Conservation (phyloP, 2,888 invertebrate genomes). For the Drosophila neonasuta region DNA sequence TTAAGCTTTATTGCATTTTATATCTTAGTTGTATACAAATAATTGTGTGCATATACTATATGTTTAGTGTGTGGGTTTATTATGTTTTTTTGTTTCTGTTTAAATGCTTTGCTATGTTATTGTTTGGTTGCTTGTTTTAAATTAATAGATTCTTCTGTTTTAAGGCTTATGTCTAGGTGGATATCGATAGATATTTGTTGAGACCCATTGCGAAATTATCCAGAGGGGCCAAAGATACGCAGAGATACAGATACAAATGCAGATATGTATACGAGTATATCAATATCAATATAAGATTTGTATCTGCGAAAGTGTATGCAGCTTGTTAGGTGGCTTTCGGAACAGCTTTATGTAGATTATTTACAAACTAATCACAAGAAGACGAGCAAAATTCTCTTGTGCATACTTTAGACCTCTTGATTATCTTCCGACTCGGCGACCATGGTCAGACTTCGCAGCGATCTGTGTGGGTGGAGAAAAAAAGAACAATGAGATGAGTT, state of each 20-base stretch:
- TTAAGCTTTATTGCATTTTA: conserved; percentile 65
- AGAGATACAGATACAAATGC: conserved; percentile 4
- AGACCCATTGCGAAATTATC: conserved; percentile 33
- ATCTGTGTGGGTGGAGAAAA: conserved; percentile 64
- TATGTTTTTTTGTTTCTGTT: neutral
- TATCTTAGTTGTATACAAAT: conserved; percentile 64
- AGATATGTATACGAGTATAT: neutral
- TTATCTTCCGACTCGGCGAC: conserved; percentile 75
- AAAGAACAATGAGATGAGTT: neutral
- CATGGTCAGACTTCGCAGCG: conserved; percentile 81
- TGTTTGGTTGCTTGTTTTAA: conserved; percentile 32
- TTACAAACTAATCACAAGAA: conserved; percentile 73
- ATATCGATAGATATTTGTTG: conserved; percentile 41
- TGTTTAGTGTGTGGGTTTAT: conserved; percentile 12
- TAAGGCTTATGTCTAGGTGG: conserved; percentile 39
- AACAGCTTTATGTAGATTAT: conserved; percentile 56
- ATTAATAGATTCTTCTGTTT: conserved; percentile 42
- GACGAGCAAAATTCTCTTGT: conserved; percentile 54
- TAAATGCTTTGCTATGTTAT: conserved; percentile 4
- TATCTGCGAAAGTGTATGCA: conserved; percentile 28
- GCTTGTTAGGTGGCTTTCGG: conserved; percentile 40
- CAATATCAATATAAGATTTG: neutral
- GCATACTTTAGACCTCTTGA: conserved; percentile 65
- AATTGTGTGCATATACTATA: conserved; percentile 37
- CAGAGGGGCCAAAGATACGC: conserved; percentile 24